These are phyloP conservation scores for Diplodus puntazzo DNA, from an alignment of 2,797 vertebrate genomes.

Conservation along the genomic window DNA sequence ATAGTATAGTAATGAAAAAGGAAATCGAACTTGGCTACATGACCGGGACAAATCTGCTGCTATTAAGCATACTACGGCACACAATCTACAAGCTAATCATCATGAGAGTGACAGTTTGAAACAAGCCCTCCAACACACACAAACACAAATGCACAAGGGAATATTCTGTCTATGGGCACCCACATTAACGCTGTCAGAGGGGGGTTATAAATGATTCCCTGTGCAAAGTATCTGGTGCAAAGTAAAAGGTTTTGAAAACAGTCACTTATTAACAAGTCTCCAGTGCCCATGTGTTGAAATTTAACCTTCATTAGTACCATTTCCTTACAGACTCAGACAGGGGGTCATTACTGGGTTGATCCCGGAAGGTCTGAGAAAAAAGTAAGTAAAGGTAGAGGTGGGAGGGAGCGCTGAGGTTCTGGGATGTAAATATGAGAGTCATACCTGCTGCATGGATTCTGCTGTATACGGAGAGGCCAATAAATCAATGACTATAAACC, in stretches of 20 bases:
- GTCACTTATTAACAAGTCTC: constrained; percentile 79
- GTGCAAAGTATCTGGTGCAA: constrained; percentile 48
- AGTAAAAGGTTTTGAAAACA: constrained; percentile 46
- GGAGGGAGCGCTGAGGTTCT: background rate
- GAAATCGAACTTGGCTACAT: background rate
- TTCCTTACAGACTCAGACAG: constrained; percentile 31
- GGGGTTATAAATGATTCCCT: constrained; percentile 69
- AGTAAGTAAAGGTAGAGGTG: background rate
- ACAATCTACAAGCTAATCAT: constrained; percentile 6
- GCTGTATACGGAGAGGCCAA: too few species aligned
- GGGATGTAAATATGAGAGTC: background rate
- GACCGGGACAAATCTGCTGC: background rate
- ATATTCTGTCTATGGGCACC: constrained; percentile 29
- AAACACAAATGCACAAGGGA: constrained; percentile 24
- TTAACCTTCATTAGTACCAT: constrained; percentile 62
- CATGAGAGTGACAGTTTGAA: background rate
- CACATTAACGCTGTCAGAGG: constrained; percentile 34
- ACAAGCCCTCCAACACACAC: constrained; percentile 8
- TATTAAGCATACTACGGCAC: background rate
- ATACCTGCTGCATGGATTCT: background rate
- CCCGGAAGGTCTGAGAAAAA: constrained; percentile 24
- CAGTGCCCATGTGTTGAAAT: constrained; percentile 65
- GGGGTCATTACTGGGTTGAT: constrained; percentile 23
- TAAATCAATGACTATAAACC: background rate
- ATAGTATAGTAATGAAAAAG: background rate